Percentiles rank a stretch among this genome's conserved stretches.
phyloP scores from a whole-genome alignment of 2,797 vertebrate species.

The Melanotaenia trifasciata region DNA sequence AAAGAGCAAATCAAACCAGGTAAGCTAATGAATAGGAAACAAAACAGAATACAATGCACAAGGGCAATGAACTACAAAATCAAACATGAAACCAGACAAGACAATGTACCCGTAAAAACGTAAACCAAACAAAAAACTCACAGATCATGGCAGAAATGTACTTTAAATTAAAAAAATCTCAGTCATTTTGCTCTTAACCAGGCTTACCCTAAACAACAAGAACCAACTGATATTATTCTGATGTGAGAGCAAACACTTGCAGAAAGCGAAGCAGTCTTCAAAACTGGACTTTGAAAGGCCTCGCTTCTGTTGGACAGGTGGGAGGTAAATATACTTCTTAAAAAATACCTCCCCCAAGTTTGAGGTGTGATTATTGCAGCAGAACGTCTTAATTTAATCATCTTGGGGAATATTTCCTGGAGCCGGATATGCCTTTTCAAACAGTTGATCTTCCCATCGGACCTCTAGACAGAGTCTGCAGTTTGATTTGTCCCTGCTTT shows the following conservation, averaged over 20 bases:
- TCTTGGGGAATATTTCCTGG: constrained; percentile 2
- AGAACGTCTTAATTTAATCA: constrained; percentile 8
- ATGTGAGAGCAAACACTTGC: background rate
- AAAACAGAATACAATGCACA: too few relatives aligned
- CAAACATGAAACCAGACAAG: too few relatives aligned
- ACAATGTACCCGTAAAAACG: too few relatives aligned
- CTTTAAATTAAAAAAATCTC: background rate
- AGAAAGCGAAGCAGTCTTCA: background rate
- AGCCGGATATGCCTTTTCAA: constrained; percentile 1
- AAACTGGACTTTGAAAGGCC: background rate
- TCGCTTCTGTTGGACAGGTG: background rate
- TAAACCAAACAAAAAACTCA: too few relatives aligned
- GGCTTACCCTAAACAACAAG: background rate
- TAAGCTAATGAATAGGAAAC: too few relatives aligned
- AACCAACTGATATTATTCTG: background rate
- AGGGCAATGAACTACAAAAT: too few relatives aligned
- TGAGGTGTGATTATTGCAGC: background rate
- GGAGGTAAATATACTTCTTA: background rate
- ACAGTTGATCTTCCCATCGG: constrained; percentile 34
- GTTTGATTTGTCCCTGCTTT: constrained; percentile 14
- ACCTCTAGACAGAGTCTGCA: constrained; percentile 18
- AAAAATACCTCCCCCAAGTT: background rate
- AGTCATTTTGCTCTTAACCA: background rate
- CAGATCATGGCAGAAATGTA: background rate
- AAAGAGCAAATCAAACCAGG: too few relatives aligned